A percentile compares a stretch with the other conserved stretches of the same genome.
Conservation (phyloP, 2,797 vertebrate genomes). For the Anabas testudineus region DNA sequence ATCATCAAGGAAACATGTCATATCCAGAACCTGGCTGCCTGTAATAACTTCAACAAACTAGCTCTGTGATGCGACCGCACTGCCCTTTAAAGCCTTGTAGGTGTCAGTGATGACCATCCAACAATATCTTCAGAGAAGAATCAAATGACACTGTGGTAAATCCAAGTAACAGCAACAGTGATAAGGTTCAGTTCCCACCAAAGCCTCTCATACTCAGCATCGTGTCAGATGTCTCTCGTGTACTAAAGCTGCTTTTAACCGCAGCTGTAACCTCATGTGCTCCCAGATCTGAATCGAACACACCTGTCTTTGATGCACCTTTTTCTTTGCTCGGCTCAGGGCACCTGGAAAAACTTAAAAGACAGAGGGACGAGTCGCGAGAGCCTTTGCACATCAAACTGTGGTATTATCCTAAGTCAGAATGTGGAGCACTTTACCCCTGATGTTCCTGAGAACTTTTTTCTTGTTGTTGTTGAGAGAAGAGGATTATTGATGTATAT, state of each 20-base stretch:
- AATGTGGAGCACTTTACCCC: conserved; percentile 22
- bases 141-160: neutral
- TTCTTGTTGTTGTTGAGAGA: conserved; percentile 47
- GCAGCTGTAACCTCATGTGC: conserved; percentile 21
- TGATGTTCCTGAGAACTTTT: conserved; percentile 20
- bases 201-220: neutral
- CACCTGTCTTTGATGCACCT: conserved; percentile 42
- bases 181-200: neutral
- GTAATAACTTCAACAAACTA: neutral
- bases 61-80: too few species aligned
- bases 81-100: neutral
- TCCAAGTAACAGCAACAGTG: neutral
- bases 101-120: neutral
- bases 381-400: conserved; percentile 54
- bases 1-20: too few species aligned
- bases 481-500: conserved; percentile 56
- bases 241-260: neutral
- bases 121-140: neutral
- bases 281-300: neutral
- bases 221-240: neutral
- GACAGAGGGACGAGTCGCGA: conserved; percentile 13
- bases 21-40: neutral
- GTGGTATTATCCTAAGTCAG: conserved; percentile 36
- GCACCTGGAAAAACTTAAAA: conserved; percentile 47
- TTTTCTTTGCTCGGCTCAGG: conserved; percentile 11